Evolutionary conservation across 2,113 vertebrate genomes (phyloP).

Genomic region (Zosterops japonicus): DNA sequence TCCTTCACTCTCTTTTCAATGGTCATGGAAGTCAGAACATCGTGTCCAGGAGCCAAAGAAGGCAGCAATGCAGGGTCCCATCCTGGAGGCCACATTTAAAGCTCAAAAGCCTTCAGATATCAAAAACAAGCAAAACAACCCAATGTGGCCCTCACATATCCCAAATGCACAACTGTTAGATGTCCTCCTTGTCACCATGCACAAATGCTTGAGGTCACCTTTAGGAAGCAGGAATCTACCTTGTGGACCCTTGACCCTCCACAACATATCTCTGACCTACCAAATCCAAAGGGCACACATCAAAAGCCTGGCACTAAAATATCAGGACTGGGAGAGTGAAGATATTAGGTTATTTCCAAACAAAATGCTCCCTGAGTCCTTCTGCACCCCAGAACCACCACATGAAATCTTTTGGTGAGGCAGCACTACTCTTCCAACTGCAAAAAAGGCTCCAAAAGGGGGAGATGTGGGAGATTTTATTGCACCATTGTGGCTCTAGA

Average conservation of each 20-base stretch:
- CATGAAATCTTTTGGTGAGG: not conserved
- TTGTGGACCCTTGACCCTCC: not conserved
- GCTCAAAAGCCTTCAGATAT: not conserved
- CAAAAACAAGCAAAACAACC: not conserved
- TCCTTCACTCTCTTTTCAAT: not conserved
- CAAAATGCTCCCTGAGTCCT: not conserved
- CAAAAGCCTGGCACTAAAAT: not conserved
- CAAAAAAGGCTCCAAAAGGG: not conserved
- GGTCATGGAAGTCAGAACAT: not conserved
- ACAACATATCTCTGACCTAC: not conserved
- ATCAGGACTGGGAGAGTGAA: not conserved
- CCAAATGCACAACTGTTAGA: not conserved
- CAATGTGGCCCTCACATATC: not conserved
- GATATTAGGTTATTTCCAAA: not conserved
- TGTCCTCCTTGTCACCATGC: not conserved
- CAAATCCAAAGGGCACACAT: not conserved
- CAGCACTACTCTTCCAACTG: not conserved
- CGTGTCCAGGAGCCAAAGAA: not conserved
- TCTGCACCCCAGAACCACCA: not conserved
- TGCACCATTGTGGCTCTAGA: not conserved
- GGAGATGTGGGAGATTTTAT: not conserved
- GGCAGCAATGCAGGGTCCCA: not conserved
- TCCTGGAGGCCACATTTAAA: not conserved
- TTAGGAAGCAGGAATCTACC: not conserved
- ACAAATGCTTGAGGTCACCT: not conserved